phyloP scores from a whole-genome alignment of 2,888 invertebrate genomes.

The Microdon myrmicae region DNA sequence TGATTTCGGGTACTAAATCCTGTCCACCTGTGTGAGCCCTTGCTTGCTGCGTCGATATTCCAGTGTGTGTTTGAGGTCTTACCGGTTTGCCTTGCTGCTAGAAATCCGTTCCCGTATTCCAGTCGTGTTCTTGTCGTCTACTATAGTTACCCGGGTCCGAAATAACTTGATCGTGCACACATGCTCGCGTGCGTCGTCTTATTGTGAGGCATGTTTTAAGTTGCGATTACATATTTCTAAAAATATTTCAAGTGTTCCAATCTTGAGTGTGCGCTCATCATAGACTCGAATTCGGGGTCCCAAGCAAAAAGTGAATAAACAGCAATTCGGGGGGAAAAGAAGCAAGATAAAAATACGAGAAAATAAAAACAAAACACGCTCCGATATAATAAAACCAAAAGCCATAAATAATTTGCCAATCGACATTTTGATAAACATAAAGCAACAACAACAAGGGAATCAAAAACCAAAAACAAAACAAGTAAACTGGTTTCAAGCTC shows the following conservation, averaged over 20 bases:
- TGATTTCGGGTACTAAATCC: too few species aligned
- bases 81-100: slow-evolving; percentile 52
- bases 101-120: slow-evolving; percentile 36
- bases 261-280: too few species aligned
- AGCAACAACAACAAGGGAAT: too few species aligned
- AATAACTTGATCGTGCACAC: slow-evolving; percentile 19
- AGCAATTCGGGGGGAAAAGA: slow-evolving; percentile 15
- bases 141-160: slow-evolving; percentile 4
- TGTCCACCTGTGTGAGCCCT: too few species aligned
- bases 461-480: slow-evolving; percentile 15
- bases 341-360: slow-evolving; percentile 32
- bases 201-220: slow-evolving; percentile 19
- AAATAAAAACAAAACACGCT: neutral
- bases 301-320: too few species aligned
- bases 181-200: neutral
- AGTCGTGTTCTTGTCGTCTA: slow-evolving; percentile 28
- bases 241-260: slow-evolving; percentile 36
- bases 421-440: neutral
- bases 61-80: too few species aligned
- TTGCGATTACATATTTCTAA: slow-evolving; percentile 43
- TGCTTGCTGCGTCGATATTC: too few species aligned
- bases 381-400: slow-evolving; percentile 57
- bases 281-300: too few species aligned
- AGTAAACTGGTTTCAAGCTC: slow-evolving; percentile 35
- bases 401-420: neutral